These are phyloP conservation scores for Cyaniris semiargus DNA, from an alignment of 2,888 invertebrate species.

Conservation along the genomic window DNA sequence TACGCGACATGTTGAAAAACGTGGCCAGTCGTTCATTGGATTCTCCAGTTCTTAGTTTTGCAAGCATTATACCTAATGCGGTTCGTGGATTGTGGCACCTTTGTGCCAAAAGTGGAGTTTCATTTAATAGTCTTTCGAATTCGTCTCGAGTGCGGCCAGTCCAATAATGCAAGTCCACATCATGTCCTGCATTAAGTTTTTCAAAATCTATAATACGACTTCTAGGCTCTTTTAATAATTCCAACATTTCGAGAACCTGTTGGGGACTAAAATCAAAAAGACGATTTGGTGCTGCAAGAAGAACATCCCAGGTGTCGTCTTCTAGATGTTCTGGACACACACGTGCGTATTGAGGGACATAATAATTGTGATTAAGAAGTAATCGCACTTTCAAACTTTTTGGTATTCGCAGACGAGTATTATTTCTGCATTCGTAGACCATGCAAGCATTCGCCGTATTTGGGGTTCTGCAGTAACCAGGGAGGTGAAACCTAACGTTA, in stretches of 20 bases:
- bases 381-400: background rate
- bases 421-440: slow-evolving; percentile 5
- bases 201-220: slow-evolving; percentile 24
- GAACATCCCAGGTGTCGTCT: slow-evolving; percentile 17
- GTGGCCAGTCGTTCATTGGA: slow-evolving; percentile 19
- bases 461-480: background rate
- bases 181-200: background rate
- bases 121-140: background rate
- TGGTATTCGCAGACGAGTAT: background rate
- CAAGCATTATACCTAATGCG: background rate
- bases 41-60: slow-evolving; percentile 16
- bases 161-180: slow-evolving; percentile 9
- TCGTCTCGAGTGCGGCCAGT: slow-evolving; percentile 10
- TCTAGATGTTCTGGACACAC: slow-evolving; percentile 22
- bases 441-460: slow-evolving; percentile 10
- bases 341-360: slow-evolving; percentile 6
- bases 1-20: slow-evolving; percentile 12
- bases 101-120: background rate
- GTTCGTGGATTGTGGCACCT: background rate
- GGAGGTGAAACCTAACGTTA: background rate
- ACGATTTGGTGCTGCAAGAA: slow-evolving; percentile 10
- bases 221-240: background rate
- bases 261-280: slow-evolving; percentile 16
- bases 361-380: slow-evolving; percentile 7
- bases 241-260: background rate